These are phyloP conservation scores for Tribolium madens DNA, from an alignment of 1,140 invertebrate species.

Conservation along the genomic window DNA sequence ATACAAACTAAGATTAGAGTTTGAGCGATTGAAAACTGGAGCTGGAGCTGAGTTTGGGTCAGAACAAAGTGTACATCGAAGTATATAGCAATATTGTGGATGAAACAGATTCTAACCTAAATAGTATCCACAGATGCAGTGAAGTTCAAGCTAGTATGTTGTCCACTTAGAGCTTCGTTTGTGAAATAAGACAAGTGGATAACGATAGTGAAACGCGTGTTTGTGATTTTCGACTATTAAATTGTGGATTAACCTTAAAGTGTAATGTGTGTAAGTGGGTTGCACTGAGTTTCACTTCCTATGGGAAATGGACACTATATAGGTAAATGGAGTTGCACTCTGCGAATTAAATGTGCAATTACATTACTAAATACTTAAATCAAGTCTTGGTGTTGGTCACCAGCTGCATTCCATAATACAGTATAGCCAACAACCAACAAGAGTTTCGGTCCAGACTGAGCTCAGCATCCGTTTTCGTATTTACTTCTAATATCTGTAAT, in stretches of 20 bases:
- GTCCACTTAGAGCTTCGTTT: conserved; percentile 8
- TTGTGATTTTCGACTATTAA: not conserved
- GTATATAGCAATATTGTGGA: conserved; percentile 18
- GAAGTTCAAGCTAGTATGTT: conserved; percentile 34
- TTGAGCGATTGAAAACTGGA: not conserved
- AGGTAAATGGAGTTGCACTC: conserved; percentile 18
- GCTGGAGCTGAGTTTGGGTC: not conserved
- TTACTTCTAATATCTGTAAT: not conserved
- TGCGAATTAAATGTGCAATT: not conserved
- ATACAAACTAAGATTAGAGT: not conserved
- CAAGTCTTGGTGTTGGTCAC: conserved; percentile 12
- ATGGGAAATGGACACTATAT: conserved; percentile 18
- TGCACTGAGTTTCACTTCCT: conserved; percentile 38
- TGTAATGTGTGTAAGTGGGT: conserved; percentile 36
- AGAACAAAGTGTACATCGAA: conserved; percentile 6
- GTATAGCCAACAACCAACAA: not conserved
- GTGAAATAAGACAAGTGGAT: not conserved
- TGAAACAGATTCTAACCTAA: conserved; percentile 34
- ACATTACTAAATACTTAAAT: not conserved
- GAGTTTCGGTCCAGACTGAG: not conserved
- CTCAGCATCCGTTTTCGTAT: not conserved
- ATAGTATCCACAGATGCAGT: conserved; percentile 31
- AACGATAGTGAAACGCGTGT: not conserved
- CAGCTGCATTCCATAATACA: conserved; percentile 28
- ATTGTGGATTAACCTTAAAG: conserved; percentile 28